Evolutionary conservation across 2,113 vertebrate genomes (phyloP).

Genomic region (Butorides virescens): DNA sequence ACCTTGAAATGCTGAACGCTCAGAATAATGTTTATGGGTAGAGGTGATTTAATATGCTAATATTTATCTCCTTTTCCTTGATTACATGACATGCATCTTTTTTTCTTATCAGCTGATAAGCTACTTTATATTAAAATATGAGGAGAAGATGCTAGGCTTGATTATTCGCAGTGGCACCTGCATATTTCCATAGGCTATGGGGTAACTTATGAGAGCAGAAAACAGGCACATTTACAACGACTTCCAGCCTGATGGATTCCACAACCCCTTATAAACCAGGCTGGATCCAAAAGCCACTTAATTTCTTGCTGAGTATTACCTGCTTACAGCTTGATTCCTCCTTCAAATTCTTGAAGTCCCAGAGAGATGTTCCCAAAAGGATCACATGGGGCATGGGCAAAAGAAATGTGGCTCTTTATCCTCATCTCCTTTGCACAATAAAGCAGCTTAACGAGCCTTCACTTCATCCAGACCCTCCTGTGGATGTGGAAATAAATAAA

Average conservation of each 20-base stretch:
- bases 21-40: not conserved
- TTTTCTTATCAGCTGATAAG: slow-evolving; percentile 61
- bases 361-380: not conserved
- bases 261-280: not conserved
- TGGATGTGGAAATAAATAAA: not conserved
- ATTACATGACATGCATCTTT: slow-evolving; percentile 51
- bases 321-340: not conserved
- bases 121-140: slow-evolving; percentile 64
- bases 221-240: not conserved
- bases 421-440: not conserved
- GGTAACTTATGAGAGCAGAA: slow-evolving; percentile 13
- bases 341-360: not conserved
- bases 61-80: slow-evolving; percentile 66
- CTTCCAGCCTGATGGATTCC: not conserved
- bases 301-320: not conserved
- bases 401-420: not conserved
- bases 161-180: slow-evolving; percentile 60
- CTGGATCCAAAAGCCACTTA: not conserved
- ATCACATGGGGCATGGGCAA: rapidly evolving
- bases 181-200: slow-evolving; percentile 27
- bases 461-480: not conserved
- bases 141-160: slow-evolving; percentile 40
- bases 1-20: slow-evolving; percentile 11
- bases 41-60: slow-evolving; percentile 52
- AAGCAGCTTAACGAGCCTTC: not conserved